Base-by-base conservation (phyloP, 2,113 vertebrate genomes). In the Rhinogobius similis region DNA sequence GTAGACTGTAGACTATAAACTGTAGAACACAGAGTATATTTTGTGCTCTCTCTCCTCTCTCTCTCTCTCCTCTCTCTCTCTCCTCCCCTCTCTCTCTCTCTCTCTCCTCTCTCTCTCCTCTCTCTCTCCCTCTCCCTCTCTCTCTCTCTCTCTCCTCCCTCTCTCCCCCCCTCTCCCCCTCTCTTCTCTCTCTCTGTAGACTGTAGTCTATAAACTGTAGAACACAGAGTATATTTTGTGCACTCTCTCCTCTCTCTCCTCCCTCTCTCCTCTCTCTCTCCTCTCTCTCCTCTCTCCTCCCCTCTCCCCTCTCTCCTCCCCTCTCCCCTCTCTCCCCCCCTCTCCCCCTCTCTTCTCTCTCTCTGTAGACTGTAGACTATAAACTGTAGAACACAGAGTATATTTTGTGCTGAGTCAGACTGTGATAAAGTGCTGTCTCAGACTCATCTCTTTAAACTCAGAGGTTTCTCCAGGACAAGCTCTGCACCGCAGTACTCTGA, bases 391-490 rank as follows among this genome's bases (percentile, higher is more conserved):
- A 36, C 32, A 10, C 12, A 41, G 32, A 36, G 39, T 41, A 41
- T 41, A 41, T 41, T 58, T 58, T 27, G 24, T 58, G 55, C 55
- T 58, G 55, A 58, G 12, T 58, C 55, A 58, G 55, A 27, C 11
- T 26, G 16, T 58, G 55, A 58, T 80, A 90, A 90, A 92, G 89
- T 93, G 91, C 89, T 85, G 85, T 78, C 90, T 93, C 91, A 91
- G 92, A 56, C 92, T 90, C 82, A 76, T 58, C 55, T 58, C 55
- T 58, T 58, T 58, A 58, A 58, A 58, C 55, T 58, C 55, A 5
- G 6, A 58, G 55, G 55, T 58, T 58, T 58, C 24, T 29, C 14
- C 55, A 58, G 55, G 55, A 58, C 55, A 58, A 24, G 26, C 24
- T 29, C 55, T 58, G 55, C 55, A 58, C 24, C 55, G 29, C 24